Conservation (phyloP, 2,888 invertebrate species). For the Tipula lateralis region DNA sequence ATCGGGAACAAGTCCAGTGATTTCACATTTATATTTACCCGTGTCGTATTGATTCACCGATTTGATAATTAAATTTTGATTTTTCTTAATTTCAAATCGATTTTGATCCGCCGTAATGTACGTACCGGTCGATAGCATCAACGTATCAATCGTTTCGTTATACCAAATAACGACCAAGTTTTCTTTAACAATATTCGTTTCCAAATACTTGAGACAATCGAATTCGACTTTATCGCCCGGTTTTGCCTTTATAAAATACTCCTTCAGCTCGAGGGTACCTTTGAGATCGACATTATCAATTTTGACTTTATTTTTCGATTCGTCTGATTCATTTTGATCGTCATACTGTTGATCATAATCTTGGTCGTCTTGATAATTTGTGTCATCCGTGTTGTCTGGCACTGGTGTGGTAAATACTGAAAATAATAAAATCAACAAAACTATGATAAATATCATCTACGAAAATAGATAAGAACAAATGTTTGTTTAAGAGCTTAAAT, state of each 20-base stretch:
- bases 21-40: background rate
- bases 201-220: background rate
- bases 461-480: background rate
- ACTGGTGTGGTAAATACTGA: background rate
- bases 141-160: background rate
- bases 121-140: background rate
- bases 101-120: background rate
- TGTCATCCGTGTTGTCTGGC: background rate
- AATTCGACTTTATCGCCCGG: background rate
- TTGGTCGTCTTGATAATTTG: slow-evolving; percentile 3
- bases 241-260: background rate
- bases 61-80: background rate
- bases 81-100: background rate
- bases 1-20: background rate
- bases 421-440: background rate
- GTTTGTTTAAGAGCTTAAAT: background rate
- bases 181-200: background rate
- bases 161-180: background rate
- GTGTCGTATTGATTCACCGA: background rate
- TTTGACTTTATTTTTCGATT: background rate
- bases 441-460: background rate
- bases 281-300: background rate
- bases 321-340: background rate
- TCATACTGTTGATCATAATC: background rate
- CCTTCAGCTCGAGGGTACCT: background rate